Evolutionary conservation across 30 jellyfish, hydroid and myxozoan genomes (phyloP).

Genomic region (Calvadosia cruxmelitensis): DNA sequence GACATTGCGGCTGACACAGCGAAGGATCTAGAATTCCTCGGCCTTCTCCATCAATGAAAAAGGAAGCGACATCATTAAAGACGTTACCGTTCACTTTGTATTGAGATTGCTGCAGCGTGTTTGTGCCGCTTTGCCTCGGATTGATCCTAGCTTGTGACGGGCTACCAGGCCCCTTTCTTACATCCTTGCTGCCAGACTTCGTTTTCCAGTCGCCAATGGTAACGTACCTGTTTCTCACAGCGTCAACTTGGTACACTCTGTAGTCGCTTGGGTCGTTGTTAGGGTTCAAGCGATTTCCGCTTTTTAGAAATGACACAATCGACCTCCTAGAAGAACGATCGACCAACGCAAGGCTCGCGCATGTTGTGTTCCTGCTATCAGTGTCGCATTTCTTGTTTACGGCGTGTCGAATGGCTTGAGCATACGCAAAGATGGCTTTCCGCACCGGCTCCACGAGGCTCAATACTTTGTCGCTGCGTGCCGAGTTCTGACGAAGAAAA

Average conservation of each 20-base stretch:
- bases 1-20: neutral
- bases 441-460: too few species aligned
- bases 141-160: too few species aligned
- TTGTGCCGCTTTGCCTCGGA: too few species aligned
- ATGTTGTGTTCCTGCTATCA: neutral
- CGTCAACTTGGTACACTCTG: neutral
- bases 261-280: neutral
- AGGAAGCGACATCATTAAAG: too few species aligned
- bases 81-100: too few species aligned
- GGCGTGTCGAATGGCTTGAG: neutral
- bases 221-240: neutral
- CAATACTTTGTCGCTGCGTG: too few species aligned
- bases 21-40: too few species aligned
- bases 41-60: too few species aligned
- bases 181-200: too few species aligned
- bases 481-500: too few species aligned
- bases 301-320: neutral
- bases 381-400: neutral
- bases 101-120: too few species aligned
- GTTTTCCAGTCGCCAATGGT: neutral
- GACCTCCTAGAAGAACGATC: neutral
- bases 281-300: neutral
- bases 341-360: neutral
- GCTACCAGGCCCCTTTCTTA: too few species aligned
- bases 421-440: neutral